Evolutionary conservation across 2,797 vertebrate genomes (phyloP).

Genomic region (Amniataba percoides): DNA sequence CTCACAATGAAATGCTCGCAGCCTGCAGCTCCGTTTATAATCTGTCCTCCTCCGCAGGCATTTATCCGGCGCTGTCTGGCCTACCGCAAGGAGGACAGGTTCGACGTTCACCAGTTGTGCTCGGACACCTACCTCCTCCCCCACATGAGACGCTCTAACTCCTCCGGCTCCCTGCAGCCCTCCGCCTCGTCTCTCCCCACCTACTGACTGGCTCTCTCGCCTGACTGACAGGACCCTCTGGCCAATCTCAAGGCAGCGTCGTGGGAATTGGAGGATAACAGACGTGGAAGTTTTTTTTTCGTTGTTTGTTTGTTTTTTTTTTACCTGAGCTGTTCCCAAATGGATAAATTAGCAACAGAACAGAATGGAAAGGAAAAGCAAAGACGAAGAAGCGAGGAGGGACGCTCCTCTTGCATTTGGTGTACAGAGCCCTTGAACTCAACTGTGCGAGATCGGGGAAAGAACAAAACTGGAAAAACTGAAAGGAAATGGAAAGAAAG

Average conservation of each 20-base stretch:
- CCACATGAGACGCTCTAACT: slow-evolving; percentile 98
- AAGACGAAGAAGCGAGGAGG: slow-evolving; percentile 2
- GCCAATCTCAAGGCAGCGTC: slow-evolving; percentile 49
- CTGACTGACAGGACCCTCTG: slow-evolving; percentile 44
- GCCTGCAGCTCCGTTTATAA: neutral
- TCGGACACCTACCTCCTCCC: slow-evolving; percentile 98
- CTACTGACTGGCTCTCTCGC: slow-evolving; percentile 72
- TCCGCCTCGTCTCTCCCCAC: slow-evolving; percentile 87
- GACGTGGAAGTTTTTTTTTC: slow-evolving; percentile 15
- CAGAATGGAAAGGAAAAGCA: slow-evolving; percentile 23
- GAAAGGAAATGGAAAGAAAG: neutral
- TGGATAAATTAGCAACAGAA: slow-evolving; percentile 41
- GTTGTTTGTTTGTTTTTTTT: slow-evolving; percentile 9
- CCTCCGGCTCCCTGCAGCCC: slow-evolving; percentile 95
- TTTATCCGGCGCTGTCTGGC: slow-evolving; percentile 99
- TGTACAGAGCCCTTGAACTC: slow-evolving; percentile 51
- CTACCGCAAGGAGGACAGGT: slow-evolving; percentile 97
- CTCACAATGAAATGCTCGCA: neutral
- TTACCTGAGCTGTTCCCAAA: slow-evolving; percentile 49
- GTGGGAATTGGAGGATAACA: slow-evolving; percentile 38
- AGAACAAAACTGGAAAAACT: slow-evolving; percentile 20
- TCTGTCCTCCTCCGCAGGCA: slow-evolving; percentile 82
- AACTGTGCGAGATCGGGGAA: slow-evolving; percentile 1
- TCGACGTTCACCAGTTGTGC: slow-evolving; percentile 97
- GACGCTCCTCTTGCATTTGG: neutral